phyloP scores from a whole-genome alignment of 92 coral and sea anemone genomes.

The Actinostola sp. region DNA sequence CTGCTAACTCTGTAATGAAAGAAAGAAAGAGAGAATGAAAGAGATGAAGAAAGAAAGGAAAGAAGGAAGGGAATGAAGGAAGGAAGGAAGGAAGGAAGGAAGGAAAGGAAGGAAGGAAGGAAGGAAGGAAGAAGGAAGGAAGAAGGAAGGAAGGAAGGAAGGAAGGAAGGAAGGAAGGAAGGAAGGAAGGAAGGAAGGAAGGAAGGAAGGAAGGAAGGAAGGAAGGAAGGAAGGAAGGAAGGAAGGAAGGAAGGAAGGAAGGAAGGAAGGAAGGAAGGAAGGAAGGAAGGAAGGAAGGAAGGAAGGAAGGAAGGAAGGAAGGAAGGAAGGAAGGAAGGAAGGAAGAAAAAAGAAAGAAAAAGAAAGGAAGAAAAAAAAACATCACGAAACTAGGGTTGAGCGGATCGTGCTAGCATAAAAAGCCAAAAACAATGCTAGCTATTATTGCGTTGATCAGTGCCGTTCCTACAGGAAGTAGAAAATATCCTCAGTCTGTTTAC shows the following conservation, averaged over 20 bases:
- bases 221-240: background rate
- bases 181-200: background rate
- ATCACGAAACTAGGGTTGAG: background rate
- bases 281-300: background rate
- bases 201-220: background rate
- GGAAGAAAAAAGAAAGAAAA: background rate
- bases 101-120: background rate
- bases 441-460: no score
- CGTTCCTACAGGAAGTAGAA: no score
- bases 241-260: background rate
- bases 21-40: background rate
- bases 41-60: background rate
- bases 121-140: background rate
- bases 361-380: background rate
- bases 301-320: no score
- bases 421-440: no score
- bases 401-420: no score
- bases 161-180: background rate
- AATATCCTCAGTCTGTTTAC: no score
- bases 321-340: background rate
- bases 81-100: background rate
- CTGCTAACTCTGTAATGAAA: no score
- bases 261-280: background rate
- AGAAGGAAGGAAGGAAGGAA: background rate
- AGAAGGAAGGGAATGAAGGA: background rate